These are phyloP conservation scores for Lepus timidus DNA, from an alignment of 2,113 vertebrate species.

Conservation along the genomic window DNA sequence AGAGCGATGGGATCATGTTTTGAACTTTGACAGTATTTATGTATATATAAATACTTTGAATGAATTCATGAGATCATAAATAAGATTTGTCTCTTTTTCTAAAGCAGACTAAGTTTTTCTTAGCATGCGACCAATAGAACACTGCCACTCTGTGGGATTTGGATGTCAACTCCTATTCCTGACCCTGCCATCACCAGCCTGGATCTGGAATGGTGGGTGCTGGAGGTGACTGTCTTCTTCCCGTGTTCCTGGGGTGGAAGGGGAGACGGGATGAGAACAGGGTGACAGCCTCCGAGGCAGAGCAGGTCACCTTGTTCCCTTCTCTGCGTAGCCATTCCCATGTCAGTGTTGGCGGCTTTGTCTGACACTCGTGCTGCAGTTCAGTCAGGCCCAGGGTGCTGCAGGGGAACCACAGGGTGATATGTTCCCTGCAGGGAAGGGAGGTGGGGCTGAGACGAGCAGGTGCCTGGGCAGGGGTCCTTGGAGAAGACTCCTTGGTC, in stretches of 20 bases:
- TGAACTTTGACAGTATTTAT: not conserved
- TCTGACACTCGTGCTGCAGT: not conserved
- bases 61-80: not conserved
- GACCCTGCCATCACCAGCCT: not conserved
- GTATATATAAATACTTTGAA: not conserved
- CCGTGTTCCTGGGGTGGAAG: not conserved
- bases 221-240: not conserved
- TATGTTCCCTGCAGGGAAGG: not conserved
- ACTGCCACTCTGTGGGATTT: rapidly evolving
- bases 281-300: not conserved
- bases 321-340: not conserved
- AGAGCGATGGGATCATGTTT: not conserved
- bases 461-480: not conserved
- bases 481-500: not conserved
- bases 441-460: not conserved
- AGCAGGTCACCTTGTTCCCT: rapidly evolving
- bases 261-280: not conserved
- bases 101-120: not conserved
- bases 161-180: not conserved
- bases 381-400: not conserved
- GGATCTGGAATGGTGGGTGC: not conserved
- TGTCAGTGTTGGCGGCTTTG: not conserved
- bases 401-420: not conserved
- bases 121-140: not conserved
- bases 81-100: not conserved